Evolutionary conservation across 2,113 vertebrate genomes (phyloP), one percentile per base, ranked within the genome.

Genomic region (Struthidea cinerea): DNA sequence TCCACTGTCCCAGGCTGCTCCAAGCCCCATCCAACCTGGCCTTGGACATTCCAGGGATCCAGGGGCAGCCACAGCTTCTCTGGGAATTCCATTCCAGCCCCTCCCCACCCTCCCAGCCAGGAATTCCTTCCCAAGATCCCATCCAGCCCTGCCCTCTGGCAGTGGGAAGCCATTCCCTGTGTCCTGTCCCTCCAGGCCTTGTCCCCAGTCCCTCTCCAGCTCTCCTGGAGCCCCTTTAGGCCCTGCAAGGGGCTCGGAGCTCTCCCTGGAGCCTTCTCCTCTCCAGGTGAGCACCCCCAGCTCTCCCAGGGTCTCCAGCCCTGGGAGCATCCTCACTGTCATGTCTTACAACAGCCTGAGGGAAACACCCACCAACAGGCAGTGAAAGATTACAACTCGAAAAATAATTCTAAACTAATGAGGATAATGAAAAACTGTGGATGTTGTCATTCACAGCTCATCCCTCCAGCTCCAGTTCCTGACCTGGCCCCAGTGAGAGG

Each of bases 371-470:
- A 46, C 13, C 19, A 37, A 21, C 10, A 64, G 24, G 35, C 20
- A 10, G 33, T 16, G 68, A 61, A 61, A 60, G 52, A 59, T 39
- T 4, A 23, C 1, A 1, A 32, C 7, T 24, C 39, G 3, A 60
- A 63, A 80, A 88, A 24, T 9, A 17, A 41, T 46, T 37, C 20
- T 1, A 3, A 60, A 86, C 37, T 19, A 4, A 35, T 8, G 11
- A 32, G 33, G 78, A 37, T 3, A 17, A 13, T 20, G 11, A 14
- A 27, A 11, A 41, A 10, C 0, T 0, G 1, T 2, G 11, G 14
- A 7, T 26, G 7, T 10, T 71, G 14, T 41, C 28, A 11, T 64
- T 73, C 41, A 4, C 16, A 85, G 4, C n/a, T 87, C 35, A 11
- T 80, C 65, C 50, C 82, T 73, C 67, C 30, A 64, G 46, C 55